A percentile compares a stretch with the other conserved stretches of the same genome.
These are phyloP conservation scores for Gisinianus flammeolus DNA, from an alignment of 2,888 invertebrate species.

Conservation along the genomic window DNA sequence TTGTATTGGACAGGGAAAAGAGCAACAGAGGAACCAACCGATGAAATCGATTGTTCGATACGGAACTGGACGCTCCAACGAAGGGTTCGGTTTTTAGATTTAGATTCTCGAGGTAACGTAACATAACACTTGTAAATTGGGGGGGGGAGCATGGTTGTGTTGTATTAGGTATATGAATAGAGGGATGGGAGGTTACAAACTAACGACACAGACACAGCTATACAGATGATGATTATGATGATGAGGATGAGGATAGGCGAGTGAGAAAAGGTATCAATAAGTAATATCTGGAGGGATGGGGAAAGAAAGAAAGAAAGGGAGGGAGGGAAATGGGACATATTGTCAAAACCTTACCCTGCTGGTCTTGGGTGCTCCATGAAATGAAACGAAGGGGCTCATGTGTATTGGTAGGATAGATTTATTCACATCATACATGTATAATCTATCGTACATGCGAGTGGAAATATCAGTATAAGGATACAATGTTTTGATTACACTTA, in stretches of 20 bases:
- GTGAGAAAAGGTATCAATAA: conserved; percentile 14
- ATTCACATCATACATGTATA: not conserved
- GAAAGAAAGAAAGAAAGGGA: not conserved
- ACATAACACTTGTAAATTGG: not conserved
- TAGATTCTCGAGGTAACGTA: too few species aligned
- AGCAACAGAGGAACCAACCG: not conserved
- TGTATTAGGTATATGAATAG: not conserved
- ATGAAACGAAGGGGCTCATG: not conserved
- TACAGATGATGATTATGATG: not conserved
- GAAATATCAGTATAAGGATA: not conserved
- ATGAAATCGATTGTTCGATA: not conserved
- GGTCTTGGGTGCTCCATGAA: not conserved
- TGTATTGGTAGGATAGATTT: not conserved
- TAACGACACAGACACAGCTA: not conserved
- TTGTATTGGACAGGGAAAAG: not conserved
- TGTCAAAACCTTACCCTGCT: conserved; percentile 16
- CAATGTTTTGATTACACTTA: not conserved
- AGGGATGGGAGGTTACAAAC: not conserved
- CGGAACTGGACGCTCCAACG: too few species aligned
- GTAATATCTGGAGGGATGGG: not conserved
- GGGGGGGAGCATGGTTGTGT: not conserved
- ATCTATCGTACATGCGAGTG: not conserved
- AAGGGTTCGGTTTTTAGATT: too few species aligned
- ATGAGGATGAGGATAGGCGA: not conserved
- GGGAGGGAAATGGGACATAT: not conserved